Evolutionary conservation across 2,113 vertebrate species (phyloP).

Genomic region (Lipophrys pholis): DNA sequence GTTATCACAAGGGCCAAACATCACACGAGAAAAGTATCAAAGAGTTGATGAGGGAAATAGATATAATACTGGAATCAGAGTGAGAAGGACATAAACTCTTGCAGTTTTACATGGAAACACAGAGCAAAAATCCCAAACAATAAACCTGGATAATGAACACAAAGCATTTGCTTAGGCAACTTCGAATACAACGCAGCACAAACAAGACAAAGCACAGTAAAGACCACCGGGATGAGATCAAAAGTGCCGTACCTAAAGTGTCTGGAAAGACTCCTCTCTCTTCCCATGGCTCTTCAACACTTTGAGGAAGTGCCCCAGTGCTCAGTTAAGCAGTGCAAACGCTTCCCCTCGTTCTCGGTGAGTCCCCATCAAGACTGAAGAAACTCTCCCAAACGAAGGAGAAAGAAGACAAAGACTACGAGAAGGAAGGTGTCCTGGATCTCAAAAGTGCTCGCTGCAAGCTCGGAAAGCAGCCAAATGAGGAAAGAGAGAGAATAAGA

Average conservation of each 20-base stretch:
- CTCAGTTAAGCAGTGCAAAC: conserved; percentile 56
- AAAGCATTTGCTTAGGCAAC: conserved; percentile 19
- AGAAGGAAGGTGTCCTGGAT: conserved; percentile 45
- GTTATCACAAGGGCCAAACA: not conserved
- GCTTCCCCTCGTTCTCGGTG: conserved; percentile 35
- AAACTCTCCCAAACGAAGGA: conserved; percentile 46
- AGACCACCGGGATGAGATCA: conserved; percentile 47
- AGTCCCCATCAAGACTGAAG: conserved; percentile 62
- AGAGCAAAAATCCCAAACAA: conserved; percentile 9
- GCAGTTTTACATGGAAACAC: conserved; percentile 1
- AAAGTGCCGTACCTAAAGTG: conserved; percentile 90
- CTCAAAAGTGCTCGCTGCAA: conserved; percentile 60
- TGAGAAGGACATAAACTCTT: not conserved
- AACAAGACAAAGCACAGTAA: conserved; percentile 33
- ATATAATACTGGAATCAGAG: not conserved
- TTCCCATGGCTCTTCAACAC: conserved; percentile 87
- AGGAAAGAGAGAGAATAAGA: conserved; percentile 40
- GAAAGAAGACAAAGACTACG: conserved; percentile 37
- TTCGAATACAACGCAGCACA: conserved; percentile 39
- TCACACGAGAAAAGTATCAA: not conserved
- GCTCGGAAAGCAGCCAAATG: conserved; percentile 55
- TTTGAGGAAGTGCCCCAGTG: conserved; percentile 58
- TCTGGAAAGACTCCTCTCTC: conserved; percentile 91
- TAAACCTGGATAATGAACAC: conserved; percentile 22
- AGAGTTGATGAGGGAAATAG: too few species aligned